phyloP scores from a whole-genome alignment of 92 coral and sea anemone genomes.

The Virgularia gustaviana region DNA sequence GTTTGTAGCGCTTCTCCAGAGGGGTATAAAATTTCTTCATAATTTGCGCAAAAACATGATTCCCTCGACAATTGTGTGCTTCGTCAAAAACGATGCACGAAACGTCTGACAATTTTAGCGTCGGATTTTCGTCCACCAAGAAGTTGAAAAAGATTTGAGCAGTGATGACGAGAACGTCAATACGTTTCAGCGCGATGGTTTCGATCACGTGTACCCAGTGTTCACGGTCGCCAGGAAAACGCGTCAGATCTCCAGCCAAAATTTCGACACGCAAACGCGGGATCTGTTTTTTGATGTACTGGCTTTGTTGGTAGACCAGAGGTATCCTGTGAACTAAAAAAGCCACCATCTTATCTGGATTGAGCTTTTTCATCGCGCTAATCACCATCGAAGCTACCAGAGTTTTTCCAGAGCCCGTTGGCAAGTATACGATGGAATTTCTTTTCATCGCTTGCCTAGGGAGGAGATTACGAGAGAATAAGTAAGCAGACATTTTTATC shows the following conservation, averaged over 20 bases:
- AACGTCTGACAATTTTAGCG: slow-evolving; percentile 67
- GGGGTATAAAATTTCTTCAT: slow-evolving; percentile 64
- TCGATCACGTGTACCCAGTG: slow-evolving; percentile 59
- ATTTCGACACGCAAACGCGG: slow-evolving; percentile 69
- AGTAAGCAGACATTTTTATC: no score
- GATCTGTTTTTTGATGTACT: slow-evolving; percentile 68
- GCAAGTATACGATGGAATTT: slow-evolving; percentile 82
- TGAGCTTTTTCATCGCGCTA: slow-evolving; percentile 81
- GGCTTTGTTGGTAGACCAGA: slow-evolving; percentile 85
- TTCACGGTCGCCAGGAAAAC: slow-evolving; percentile 55
- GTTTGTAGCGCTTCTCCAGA: slow-evolving; percentile 57
- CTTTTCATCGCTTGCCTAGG: slow-evolving; percentile 63
- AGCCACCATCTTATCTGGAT: slow-evolving; percentile 80
- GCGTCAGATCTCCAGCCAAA: slow-evolving; percentile 58
- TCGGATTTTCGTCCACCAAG: slow-evolving; percentile 58
- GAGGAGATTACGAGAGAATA: no score
- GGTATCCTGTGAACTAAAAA: slow-evolving; percentile 84
- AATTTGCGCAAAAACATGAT: slow-evolving; percentile 74
- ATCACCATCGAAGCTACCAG: slow-evolving; percentile 84
- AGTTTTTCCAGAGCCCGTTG: slow-evolving; percentile 98
- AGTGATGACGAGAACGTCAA: slow-evolving; percentile 83
- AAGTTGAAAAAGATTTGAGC: slow-evolving; percentile 82
- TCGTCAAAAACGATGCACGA: slow-evolving; percentile 85
- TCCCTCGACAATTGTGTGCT: slow-evolving; percentile 84
- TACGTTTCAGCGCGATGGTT: slow-evolving; percentile 56